These are phyloP conservation scores for Panagrolaimus sp. DNA, from an alignment of 1,140 invertebrate species.

Conservation along the genomic window DNA sequence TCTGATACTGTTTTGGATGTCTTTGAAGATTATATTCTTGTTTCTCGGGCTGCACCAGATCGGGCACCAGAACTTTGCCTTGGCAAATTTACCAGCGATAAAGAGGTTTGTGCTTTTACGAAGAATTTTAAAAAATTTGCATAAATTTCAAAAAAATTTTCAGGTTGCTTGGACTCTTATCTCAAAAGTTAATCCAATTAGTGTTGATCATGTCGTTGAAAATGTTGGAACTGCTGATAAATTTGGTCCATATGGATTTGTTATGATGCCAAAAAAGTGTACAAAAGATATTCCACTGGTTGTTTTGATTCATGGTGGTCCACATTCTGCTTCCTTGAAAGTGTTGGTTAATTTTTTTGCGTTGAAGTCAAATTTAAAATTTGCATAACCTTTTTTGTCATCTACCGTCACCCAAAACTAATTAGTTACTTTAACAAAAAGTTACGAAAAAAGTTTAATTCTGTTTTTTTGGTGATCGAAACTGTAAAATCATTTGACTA, in stretches of 20 bases:
- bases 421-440: too few relatives aligned
- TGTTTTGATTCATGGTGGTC: conserved; percentile 73
- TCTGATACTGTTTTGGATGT: conserved; percentile 1
- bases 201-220: neutral
- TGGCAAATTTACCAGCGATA: neutral
- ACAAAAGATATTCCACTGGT: conserved; percentile 59
- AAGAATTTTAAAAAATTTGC: too few relatives aligned
- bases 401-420: too few relatives aligned
- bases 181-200: neutral
- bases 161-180: neutral
- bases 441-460: too few relatives aligned
- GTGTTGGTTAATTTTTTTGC: conserved; percentile 32
- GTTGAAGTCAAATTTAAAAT: neutral
- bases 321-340: conserved; percentile 65
- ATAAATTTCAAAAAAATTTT: too few relatives aligned
- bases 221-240: conserved; percentile 1
- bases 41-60: neutral
- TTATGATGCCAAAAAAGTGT: conserved; percentile 8
- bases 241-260: neutral
- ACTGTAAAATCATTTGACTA: too few relatives aligned
- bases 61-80: neutral
- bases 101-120: neutral
- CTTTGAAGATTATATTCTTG: neutral
- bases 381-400: too few relatives aligned
- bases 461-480: too few relatives aligned